phyloP scores from a whole-genome alignment of 2,797 vertebrate species.

The Myotis vivesi region DNA sequence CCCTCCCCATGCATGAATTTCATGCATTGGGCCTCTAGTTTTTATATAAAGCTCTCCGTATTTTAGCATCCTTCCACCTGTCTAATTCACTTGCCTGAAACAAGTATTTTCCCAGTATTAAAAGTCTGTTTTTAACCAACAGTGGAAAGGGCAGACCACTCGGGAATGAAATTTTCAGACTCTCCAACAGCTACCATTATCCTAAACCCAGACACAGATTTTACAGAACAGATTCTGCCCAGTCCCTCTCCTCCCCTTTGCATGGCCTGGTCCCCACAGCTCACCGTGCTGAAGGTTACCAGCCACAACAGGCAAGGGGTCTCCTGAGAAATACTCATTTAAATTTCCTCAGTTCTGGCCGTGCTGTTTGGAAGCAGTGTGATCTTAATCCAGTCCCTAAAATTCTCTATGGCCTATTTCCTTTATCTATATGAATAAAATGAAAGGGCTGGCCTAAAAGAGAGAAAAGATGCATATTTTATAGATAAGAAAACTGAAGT shows the following conservation, averaged over 20 bases:
- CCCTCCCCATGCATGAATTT: no score
- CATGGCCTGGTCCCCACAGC: neutral
- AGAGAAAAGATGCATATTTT: neutral
- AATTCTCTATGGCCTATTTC: neutral
- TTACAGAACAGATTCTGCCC: neutral
- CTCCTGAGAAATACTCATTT: neutral
- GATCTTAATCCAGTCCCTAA: neutral
- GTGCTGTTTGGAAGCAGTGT: neutral
- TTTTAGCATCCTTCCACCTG: neutral
- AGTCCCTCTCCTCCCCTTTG: neutral
- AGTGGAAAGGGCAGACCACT: constrained; percentile 37
- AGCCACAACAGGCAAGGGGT: neutral
- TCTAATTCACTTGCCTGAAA: neutral
- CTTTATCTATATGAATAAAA: constrained; percentile 9
- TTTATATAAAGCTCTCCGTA: neutral
- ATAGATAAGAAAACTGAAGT: neutral
- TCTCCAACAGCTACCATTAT: neutral
- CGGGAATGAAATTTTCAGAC: neutral
- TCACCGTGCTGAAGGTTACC: neutral
- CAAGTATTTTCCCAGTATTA: neutral
- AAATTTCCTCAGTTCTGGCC: neutral
- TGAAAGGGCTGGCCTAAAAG: neutral
- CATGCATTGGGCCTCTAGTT: neutral
- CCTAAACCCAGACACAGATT: neutral
- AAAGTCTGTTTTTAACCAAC: constrained; percentile 32